A percentile compares a stretch with the other conserved stretches of the same genome.
These are phyloP conservation scores for Rhamnusium bicolor DNA, from an alignment of 2,888 invertebrate species.

Conservation along the genomic window DNA sequence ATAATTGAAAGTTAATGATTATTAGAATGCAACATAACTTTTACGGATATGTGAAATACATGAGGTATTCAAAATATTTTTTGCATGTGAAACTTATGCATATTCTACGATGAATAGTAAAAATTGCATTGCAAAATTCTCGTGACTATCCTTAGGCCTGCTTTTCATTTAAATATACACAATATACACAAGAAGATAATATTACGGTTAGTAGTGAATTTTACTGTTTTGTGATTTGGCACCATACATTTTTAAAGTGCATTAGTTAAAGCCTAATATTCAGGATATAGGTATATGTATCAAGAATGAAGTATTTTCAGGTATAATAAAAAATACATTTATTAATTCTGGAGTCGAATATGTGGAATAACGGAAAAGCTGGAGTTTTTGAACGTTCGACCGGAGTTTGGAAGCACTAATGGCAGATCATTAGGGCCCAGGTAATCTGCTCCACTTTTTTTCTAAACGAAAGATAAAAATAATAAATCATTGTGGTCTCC, in stretches of 20 bases:
- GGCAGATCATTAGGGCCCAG: constrained; percentile 71
- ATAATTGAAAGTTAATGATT: too few relatives aligned
- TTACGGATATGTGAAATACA: too few relatives aligned
- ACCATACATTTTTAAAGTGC: neutral
- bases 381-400: constrained; percentile 61
- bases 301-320: neutral
- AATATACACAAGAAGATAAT: neutral
- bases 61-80: too few relatives aligned
- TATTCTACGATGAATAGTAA: too few relatives aligned
- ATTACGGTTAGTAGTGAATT: neutral
- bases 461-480: constrained; percentile 69
- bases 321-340: constrained; percentile 42
- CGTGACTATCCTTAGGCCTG: too few relatives aligned
- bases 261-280: constrained; percentile 3
- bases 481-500: constrained; percentile 69
- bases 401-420: constrained; percentile 65
- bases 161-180: too few relatives aligned
- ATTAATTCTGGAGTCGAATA: constrained; percentile 53
- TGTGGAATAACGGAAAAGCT: constrained; percentile 55
- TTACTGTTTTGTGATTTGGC: neutral
- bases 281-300: neutral
- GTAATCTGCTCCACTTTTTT: constrained; percentile 69
- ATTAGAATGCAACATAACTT: too few relatives aligned
- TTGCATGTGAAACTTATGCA: too few relatives aligned
- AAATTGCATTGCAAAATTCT: too few relatives aligned